Conservation (phyloP, 2,797 vertebrate genomes). For the Chrosomus eos region DNA sequence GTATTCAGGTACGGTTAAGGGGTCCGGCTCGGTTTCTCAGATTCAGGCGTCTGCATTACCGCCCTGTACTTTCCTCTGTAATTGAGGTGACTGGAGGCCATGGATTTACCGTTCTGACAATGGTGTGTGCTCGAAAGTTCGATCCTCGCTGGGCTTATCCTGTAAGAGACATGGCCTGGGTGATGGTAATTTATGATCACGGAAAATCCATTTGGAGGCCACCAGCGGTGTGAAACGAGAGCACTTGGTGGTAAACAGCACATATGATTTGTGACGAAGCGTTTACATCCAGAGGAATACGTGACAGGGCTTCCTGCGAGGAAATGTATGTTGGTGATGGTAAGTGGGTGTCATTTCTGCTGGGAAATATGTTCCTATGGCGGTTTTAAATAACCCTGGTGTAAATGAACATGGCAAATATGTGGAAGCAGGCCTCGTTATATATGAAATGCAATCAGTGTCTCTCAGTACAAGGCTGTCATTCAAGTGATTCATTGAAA, state of each 20-base stretch:
- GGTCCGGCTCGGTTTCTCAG: not conserved
- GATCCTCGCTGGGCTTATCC: constrained; percentile 17
- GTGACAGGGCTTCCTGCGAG: not conserved
- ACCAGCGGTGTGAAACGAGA: constrained; percentile 23
- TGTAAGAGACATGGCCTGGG: constrained; percentile 13
- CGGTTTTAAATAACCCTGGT: constrained; percentile 2
- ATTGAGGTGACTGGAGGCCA: constrained; percentile 48
- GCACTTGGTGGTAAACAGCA: constrained; percentile 39
- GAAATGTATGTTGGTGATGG: constrained; percentile 18
- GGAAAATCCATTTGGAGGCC: constrained; percentile 53
- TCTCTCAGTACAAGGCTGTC: constrained; percentile 4
- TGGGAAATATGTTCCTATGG: constrained; percentile 18
- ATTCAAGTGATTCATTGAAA: constrained; percentile 1
- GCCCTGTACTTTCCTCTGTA: constrained; percentile 24
- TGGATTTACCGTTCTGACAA: constrained; percentile 51
- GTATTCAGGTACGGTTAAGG: constrained; percentile 27
- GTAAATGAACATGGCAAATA: not conserved
- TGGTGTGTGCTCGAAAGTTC: constrained; percentile 12
- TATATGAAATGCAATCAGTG: constrained; percentile 11
- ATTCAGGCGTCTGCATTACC: constrained; percentile 11
- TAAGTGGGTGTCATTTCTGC: constrained; percentile 33
- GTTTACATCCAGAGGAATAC: constrained; percentile 25
- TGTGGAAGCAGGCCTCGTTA: not conserved
- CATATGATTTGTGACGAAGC: constrained; percentile 36
- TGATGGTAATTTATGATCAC: constrained; percentile 51